A percentile compares a stretch with the other conserved stretches of the same genome.
These are phyloP conservation scores for Bilobella aurantiaca DNA, from an alignment of 1,140 invertebrate genomes.

Conservation along the genomic window DNA sequence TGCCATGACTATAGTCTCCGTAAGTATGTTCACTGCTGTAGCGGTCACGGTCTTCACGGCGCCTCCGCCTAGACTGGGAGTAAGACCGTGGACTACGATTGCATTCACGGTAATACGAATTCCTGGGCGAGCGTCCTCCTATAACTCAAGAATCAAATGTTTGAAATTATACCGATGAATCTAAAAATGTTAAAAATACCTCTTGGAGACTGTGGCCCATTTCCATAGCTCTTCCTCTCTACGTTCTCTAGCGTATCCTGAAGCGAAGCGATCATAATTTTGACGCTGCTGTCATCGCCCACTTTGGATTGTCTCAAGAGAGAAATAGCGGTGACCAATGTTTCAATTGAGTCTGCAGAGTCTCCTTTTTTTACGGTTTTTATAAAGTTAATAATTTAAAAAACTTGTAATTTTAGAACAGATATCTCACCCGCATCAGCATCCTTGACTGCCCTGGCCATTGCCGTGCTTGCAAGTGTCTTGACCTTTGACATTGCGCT, in stretches of 20 bases:
- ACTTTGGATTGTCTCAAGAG: background rate
- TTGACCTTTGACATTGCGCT: background rate
- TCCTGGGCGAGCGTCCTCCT: too few relatives aligned
- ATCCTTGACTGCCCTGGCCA: background rate
- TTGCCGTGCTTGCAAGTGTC: background rate
- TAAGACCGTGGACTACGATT: too few relatives aligned
- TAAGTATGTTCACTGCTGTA: too few relatives aligned
- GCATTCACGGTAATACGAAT: too few relatives aligned
- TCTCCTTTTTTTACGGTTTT: background rate
- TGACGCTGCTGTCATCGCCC: background rate
- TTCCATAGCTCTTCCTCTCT: background rate
- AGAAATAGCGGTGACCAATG: background rate
- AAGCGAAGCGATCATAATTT: background rate
- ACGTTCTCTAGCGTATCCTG: background rate
- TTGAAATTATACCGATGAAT: too few relatives aligned
- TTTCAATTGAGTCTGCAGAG: background rate
- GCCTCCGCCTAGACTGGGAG: too few relatives aligned
- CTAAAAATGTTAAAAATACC: too few relatives aligned
- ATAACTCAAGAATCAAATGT: too few relatives aligned
- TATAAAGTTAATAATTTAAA: background rate
- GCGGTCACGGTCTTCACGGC: too few relatives aligned
- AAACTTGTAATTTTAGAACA: background rate
- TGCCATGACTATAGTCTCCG: too few relatives aligned
- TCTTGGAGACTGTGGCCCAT: too few relatives aligned
- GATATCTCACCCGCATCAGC: background rate